These are phyloP conservation scores for Lepidurus apus DNA, from an alignment of 1,140 invertebrate genomes.

Conservation along the genomic window DNA sequence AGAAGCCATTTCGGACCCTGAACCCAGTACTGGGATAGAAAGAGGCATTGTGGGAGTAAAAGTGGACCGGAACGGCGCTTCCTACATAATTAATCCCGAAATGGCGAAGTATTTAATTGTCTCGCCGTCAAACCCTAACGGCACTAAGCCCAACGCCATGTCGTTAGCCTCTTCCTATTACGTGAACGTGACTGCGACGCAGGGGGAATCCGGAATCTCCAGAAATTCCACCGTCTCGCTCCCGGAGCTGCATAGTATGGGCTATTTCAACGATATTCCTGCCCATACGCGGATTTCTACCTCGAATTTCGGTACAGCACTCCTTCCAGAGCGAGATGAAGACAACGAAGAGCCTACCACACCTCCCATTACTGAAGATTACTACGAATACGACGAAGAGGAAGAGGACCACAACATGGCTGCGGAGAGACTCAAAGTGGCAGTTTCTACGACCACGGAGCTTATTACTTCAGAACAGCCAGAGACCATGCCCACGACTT, in stretches of 20 bases:
- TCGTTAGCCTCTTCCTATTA: not conserved
- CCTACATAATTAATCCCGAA: slow-evolving; percentile 7
- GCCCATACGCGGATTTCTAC: not conserved
- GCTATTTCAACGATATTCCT: not conserved
- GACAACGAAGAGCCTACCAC: not conserved
- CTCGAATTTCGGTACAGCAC: not conserved
- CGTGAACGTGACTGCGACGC: not conserved
- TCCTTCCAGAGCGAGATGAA: not conserved
- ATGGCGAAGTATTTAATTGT: not conserved
- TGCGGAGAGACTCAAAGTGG: not conserved
- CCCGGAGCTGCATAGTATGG: not conserved
- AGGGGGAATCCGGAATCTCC: not conserved
- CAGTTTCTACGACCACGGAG: not conserved
- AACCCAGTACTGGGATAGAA: not conserved
- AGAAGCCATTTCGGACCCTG: not conserved
- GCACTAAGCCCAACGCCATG: not conserved
- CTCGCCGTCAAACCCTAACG: not conserved
- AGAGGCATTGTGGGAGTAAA: not conserved
- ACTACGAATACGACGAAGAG: not conserved
- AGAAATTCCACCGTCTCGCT: not conserved
- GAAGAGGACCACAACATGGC: not conserved
- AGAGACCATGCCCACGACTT: not conserved
- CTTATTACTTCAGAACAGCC: not conserved
- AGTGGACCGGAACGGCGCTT: not conserved
- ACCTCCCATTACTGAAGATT: not conserved